A percentile compares a stretch with the other conserved stretches of the same genome.
Evolutionary conservation across 2,888 invertebrate genomes (phyloP).

Genomic region (Hyposoter dolosus): DNA sequence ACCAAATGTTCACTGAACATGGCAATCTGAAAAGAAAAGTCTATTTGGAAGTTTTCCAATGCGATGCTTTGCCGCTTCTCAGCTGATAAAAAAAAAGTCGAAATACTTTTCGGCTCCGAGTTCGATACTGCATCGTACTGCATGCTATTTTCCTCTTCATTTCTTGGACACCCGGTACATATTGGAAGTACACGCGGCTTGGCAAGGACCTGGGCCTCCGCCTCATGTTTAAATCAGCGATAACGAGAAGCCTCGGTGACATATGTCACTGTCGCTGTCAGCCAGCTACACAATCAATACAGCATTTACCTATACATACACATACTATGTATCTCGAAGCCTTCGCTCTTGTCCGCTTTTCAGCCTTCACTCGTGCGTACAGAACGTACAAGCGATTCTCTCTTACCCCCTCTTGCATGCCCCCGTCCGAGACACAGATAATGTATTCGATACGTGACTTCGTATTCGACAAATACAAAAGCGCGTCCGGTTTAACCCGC

Average conservation of each 20-base stretch:
- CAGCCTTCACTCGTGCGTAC: constrained; percentile 71
- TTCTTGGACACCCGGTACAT: constrained; percentile 1
- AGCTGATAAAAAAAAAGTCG: not conserved
- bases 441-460: constrained; percentile 84
- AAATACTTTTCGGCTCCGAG: not conserved
- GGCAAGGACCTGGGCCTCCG: constrained; percentile 79
- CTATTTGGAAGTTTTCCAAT: not conserved
- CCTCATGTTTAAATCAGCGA: constrained; percentile 85
- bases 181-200: constrained; percentile 47
- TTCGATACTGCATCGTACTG: not conserved
- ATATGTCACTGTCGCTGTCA: constrained; percentile 85
- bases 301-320: constrained; percentile 77
- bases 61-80: not conserved
- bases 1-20: not conserved
- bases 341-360: constrained; percentile 76
- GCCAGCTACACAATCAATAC: constrained; percentile 85
- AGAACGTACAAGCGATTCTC: constrained; percentile 52
- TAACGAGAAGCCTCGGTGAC: constrained; percentile 85
- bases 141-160: not conserved
- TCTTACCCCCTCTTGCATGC: constrained; percentile 50
- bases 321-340: constrained; percentile 65
- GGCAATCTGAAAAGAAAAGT: not conserved
- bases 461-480: constrained; percentile 74
- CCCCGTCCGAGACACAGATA: constrained; percentile 72
- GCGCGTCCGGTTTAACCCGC: constrained; percentile 67